Conservation (phyloP, 2,888 invertebrate species). For the Latheticus oryzae region DNA sequence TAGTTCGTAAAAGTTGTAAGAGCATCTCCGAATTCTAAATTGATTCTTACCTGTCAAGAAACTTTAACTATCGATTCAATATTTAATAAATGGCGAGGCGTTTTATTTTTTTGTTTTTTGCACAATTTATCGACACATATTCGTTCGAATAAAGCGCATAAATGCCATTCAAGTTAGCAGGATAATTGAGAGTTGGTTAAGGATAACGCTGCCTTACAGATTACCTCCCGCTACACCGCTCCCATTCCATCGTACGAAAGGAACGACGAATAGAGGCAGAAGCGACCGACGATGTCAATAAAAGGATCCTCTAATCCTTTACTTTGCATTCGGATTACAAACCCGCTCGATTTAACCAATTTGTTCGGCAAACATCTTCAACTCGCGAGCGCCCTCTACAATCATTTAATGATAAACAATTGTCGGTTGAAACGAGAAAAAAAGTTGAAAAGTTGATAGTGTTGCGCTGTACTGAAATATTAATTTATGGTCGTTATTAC, state of each 20-base stretch:
- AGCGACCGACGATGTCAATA: conserved; percentile 55
- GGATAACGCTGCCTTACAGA: conserved; percentile 21
- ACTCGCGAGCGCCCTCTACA: conserved; percentile 25
- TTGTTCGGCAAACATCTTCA: conserved; percentile 62
- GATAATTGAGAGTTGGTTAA: conserved; percentile 30
- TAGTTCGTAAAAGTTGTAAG: too few relatives aligned
- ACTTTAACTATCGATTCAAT: too few relatives aligned
- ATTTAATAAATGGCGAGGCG: too few relatives aligned
- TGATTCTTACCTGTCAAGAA: too few relatives aligned
- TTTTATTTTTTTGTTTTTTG: too few relatives aligned
- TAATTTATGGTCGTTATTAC: too few relatives aligned
- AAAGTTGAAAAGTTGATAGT: too few relatives aligned
- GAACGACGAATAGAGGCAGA: conserved; percentile 43
- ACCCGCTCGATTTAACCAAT: conserved; percentile 64
- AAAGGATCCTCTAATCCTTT: conserved; percentile 61
- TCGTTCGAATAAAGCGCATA: conserved; percentile 17
- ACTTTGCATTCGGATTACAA: conserved; percentile 62
- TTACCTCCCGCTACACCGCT: conserved; percentile 20
- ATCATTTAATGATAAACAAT: conserved; percentile 24
- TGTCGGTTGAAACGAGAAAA: conserved; percentile 46
- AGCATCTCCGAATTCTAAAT: too few relatives aligned
- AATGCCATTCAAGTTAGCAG: conserved; percentile 13
- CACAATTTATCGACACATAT: conserved; percentile 29
- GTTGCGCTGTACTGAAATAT: too few relatives aligned
- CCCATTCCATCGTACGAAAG: conserved; percentile 17